Percentiles rank a stretch among this genome's conserved stretches.
These are phyloP conservation scores for Pammene aurita DNA, from an alignment of 2,888 invertebrate species.

Conservation along the genomic window DNA sequence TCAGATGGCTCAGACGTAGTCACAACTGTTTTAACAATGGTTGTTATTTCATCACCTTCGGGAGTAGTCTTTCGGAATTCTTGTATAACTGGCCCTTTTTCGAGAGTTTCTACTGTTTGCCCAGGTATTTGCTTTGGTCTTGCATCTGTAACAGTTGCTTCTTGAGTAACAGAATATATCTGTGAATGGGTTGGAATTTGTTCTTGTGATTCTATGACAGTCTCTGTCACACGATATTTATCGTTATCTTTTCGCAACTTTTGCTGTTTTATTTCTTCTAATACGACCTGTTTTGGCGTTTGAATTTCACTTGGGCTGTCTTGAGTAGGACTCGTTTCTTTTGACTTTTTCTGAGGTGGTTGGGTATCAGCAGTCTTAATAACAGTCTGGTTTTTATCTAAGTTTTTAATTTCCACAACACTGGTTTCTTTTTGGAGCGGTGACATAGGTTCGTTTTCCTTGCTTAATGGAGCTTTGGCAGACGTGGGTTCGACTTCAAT, in stretches of 20 bases:
- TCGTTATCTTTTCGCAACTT: constrained; percentile 19
- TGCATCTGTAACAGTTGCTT: constrained; percentile 2
- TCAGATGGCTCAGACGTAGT: constrained; percentile 61
- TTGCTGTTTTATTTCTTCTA: constrained; percentile 21
- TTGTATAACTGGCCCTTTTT: constrained; percentile 53
- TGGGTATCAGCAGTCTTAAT: constrained; percentile 8
- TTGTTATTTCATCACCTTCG: constrained; percentile 51
- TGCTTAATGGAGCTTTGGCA: constrained; percentile 22
- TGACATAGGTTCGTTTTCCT: constrained; percentile 39
- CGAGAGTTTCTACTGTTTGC: constrained; percentile 41
- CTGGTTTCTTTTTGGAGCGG: constrained; percentile 41
- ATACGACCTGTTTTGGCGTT: constrained; percentile 3
- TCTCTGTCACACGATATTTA: constrained; percentile 2
- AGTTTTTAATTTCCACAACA: constrained; percentile 5
- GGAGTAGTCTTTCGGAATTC: constrained; percentile 50
- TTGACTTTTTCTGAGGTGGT: constrained; percentile 14
- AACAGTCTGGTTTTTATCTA: not conserved
- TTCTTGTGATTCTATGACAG: not conserved
- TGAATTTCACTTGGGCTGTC: constrained; percentile 7
- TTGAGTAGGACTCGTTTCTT: constrained; percentile 7
- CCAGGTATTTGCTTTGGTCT: not conserved
- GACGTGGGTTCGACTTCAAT: constrained; percentile 31
- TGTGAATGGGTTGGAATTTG: not conserved
- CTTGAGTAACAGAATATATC: constrained; percentile 4
- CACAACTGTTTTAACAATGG: constrained; percentile 55